These are phyloP conservation scores for Portunus trituberculatus DNA, from an alignment of 1,140 invertebrate genomes.

Conservation along the genomic window DNA sequence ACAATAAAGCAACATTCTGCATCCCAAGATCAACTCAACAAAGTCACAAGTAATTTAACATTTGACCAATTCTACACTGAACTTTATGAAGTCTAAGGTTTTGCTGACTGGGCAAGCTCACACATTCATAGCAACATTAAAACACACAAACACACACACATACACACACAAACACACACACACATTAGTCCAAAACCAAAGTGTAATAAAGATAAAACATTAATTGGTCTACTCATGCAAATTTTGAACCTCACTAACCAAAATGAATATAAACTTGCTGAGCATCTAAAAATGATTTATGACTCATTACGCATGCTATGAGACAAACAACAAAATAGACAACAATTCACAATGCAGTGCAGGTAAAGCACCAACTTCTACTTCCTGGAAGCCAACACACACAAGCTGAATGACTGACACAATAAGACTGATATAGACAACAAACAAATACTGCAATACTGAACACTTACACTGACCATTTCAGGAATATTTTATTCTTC, in stretches of 20 bases:
- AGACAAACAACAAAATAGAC: not conserved
- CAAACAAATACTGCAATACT: too few species aligned
- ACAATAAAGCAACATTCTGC: not conserved
- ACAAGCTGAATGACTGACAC: not conserved
- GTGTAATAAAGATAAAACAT: constrained; percentile 40
- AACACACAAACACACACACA: not conserved
- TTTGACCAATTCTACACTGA: too few species aligned
- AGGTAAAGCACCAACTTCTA: constrained; percentile 60
- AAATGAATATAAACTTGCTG: not conserved
- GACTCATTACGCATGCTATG: constrained; percentile 39
- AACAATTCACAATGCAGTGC: constrained; percentile 60
- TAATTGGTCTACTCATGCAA: constrained; percentile 57
- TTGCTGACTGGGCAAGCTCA: constrained; percentile 61
- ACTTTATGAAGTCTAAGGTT: not conserved
- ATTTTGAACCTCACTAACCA: constrained; percentile 29
- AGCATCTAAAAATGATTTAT: not conserved
- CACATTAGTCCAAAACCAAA: constrained; percentile 57
- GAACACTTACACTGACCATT: not conserved
- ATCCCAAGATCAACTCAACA: not conserved
- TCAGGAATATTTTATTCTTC: not conserved
- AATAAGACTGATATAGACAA: not conserved
- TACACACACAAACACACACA: constrained; percentile 21
- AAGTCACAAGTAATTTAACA: not conserved
- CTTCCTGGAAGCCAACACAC: constrained; percentile 14
- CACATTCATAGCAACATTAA: constrained; percentile 36